Percentiles rank a stretch among this genome's conserved stretches.
phyloP scores from a whole-genome alignment of 1,140 invertebrate genomes.

The Anthonomus grandis region DNA sequence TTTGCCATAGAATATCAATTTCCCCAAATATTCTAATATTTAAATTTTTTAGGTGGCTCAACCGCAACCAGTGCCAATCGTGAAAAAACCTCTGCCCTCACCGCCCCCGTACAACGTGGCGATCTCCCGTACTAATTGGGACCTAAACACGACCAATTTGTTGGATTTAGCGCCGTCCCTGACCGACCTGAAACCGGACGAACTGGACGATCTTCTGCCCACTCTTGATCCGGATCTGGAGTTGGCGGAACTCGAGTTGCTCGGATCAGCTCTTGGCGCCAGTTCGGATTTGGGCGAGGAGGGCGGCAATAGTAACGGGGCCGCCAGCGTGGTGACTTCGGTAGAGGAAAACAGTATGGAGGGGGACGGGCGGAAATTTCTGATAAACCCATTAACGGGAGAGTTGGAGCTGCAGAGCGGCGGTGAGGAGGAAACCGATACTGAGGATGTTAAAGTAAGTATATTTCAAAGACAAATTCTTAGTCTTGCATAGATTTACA shows the following conservation, averaged over 20 bases:
- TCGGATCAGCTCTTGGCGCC: conserved; percentile 4
- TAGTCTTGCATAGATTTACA: too few species aligned
- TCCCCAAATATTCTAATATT: too few species aligned
- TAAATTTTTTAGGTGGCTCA: conserved; percentile 6
- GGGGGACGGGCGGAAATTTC: conserved; percentile 66
- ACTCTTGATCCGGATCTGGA: conserved; percentile 48
- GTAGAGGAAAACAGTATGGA: conserved; percentile 7
- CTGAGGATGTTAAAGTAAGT: conserved; percentile 40
- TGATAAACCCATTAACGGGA: conserved; percentile 85
- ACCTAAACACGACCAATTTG: conserved; percentile 36
- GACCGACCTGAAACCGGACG: conserved; percentile 53
- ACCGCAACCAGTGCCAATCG: conserved; percentile 10
- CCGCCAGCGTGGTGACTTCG: neutral
- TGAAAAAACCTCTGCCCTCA: conserved; percentile 26
- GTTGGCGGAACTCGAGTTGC: conserved; percentile 38
- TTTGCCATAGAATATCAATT: too few species aligned
- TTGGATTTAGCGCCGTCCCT: conserved; percentile 47
- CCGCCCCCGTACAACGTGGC: conserved; percentile 34
- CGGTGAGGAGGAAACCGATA: conserved; percentile 48
- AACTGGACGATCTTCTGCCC: conserved; percentile 62
- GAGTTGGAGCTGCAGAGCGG: conserved; percentile 73
- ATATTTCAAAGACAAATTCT: neutral
- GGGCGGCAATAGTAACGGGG: neutral
- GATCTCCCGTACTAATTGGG: conserved; percentile 34
- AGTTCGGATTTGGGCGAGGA: conserved; percentile 8